Conservation (phyloP, 2,113 vertebrate genomes). For the Morone saxatilis region DNA sequence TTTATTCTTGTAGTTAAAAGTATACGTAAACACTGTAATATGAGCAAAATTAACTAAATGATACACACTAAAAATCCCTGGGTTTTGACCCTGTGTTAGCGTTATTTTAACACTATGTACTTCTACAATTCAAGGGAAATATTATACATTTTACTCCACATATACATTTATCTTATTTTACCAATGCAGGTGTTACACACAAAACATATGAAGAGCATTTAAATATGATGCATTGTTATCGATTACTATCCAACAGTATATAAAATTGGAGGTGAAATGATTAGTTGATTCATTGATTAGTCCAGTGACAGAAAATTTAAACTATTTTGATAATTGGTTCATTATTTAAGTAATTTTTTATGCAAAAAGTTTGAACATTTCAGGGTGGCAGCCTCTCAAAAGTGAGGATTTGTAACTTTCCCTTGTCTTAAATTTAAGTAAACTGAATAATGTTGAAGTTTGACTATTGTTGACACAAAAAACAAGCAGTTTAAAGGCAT, state of each 20-base stretch:
- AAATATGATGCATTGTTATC: neutral
- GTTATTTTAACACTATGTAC: neutral
- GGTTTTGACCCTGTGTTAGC: neutral
- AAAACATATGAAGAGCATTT: neutral
- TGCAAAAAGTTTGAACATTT: neutral
- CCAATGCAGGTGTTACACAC: neutral
- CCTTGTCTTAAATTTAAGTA: neutral
- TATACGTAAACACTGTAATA: slow-evolving; percentile 17
- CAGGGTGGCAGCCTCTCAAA: neutral
- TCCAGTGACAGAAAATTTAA: neutral
- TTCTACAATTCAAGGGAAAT: neutral
- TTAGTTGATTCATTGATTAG: neutral
- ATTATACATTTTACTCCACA: neutral
- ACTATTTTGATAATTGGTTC: neutral
- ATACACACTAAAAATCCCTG: neutral
- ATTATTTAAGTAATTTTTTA: neutral
- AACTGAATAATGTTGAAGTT: neutral
- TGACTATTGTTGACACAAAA: neutral
- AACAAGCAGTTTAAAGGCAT: neutral
- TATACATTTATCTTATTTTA: neutral
- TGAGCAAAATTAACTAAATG: neutral
- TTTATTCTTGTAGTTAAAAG: slow-evolving; percentile 16
- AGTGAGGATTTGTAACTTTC: neutral
- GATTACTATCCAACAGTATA: neutral
- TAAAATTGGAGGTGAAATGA: neutral